phyloP scores from a whole-genome alignment of 2,113 vertebrate species.

The Petaurus breviceps region DNA sequence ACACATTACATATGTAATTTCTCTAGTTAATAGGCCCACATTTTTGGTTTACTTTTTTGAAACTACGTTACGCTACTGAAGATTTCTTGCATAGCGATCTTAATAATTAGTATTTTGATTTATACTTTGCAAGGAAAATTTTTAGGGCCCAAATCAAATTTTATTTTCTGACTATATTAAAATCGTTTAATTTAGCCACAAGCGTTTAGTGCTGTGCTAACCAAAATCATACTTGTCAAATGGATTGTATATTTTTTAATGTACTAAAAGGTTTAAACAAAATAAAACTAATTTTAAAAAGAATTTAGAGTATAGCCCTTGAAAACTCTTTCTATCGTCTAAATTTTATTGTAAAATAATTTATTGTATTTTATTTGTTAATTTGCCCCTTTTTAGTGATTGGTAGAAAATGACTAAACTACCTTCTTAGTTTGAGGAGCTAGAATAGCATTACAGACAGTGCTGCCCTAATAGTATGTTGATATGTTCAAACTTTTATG shows the following conservation, averaged over 20 bases:
- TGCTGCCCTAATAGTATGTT: neutral
- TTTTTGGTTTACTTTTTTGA: neutral
- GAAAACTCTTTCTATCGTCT: conserved; percentile 6
- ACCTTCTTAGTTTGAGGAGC: neutral
- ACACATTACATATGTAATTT: neutral
- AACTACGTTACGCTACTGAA: neutral
- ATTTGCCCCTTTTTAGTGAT: neutral
- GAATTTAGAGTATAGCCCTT: neutral
- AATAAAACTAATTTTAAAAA: conserved; percentile 35
- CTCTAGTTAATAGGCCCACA: neutral
- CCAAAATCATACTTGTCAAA: conserved; percentile 18
- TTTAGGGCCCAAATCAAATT: conserved; percentile 9
- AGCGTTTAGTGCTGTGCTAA: neutral
- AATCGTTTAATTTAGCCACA: conserved; percentile 14
- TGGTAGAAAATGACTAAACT: neutral
- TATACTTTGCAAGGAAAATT: neutral
- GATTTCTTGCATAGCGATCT: neutral
- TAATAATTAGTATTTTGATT: neutral
- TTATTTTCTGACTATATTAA: neutral
- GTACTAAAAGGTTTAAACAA: conserved; percentile 22
- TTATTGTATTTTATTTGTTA: neutral
- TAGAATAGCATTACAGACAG: neutral
- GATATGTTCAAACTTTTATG: conserved; percentile 2
- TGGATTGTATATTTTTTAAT: conserved; percentile 2
- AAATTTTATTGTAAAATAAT: neutral